A percentile compares a stretch with the other conserved stretches of the same genome.
Conservation (phyloP, 2,888 invertebrate species). For the Anagyrus pseudococci region DNA sequence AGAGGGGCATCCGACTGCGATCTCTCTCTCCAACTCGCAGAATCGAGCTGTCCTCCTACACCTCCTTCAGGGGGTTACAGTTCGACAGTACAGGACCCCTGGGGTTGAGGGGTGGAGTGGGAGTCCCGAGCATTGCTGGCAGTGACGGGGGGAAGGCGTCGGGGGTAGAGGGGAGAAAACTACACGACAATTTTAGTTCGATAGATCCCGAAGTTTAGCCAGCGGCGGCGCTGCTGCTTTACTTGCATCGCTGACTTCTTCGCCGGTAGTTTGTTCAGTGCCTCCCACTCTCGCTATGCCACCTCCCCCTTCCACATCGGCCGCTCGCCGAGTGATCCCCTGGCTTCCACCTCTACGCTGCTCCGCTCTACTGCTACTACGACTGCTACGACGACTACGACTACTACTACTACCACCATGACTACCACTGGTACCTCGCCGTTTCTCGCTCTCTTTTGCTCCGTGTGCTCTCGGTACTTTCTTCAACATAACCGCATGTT, state of each 20-base stretch:
- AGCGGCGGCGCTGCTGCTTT: conserved; percentile 58
- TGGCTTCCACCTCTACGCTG: conserved; percentile 33
- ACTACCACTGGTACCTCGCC: conserved; percentile 40
- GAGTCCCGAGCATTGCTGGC: background rate
- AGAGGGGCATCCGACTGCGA: too few relatives aligned
- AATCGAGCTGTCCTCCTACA: too few relatives aligned
- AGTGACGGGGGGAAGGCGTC: conserved; percentile 25
- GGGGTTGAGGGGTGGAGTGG: conserved; percentile 6
- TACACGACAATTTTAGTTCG: conserved; percentile 62
- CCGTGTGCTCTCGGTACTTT: conserved; percentile 46
- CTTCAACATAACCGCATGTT: conserved; percentile 53
- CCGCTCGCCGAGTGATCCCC: conserved; percentile 34
- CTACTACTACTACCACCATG: conserved; percentile 11
- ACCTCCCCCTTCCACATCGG: conserved; percentile 37
- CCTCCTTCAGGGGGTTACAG: too few relatives aligned
- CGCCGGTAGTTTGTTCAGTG: conserved; percentile 59
- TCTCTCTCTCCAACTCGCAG: too few relatives aligned
- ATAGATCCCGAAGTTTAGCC: conserved; percentile 60
- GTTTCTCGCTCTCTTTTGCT: conserved; percentile 46
- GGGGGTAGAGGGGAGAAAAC: conserved; percentile 49
- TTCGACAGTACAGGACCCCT: too few relatives aligned
- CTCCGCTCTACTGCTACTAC: conserved; percentile 14
- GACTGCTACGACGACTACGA: conserved; percentile 1
- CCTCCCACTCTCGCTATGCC: conserved; percentile 41
- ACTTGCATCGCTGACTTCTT: conserved; percentile 59